Evolutionary conservation across 64 coral and sea anemone species (phyloP), one percentile per base, ranked within the genome.

Genomic region (Montipora efflorescens): DNA sequence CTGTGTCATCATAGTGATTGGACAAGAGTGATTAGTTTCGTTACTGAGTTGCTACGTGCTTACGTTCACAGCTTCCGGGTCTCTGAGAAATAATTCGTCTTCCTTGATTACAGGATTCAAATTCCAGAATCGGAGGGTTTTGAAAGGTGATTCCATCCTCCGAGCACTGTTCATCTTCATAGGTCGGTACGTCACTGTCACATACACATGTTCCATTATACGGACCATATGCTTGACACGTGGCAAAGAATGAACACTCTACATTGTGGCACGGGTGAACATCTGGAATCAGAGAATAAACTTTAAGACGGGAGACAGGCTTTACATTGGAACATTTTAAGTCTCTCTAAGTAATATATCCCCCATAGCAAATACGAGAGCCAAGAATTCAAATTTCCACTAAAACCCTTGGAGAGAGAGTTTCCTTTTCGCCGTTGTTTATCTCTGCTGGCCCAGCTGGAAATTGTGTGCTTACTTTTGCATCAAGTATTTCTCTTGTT

Each of bases 51-150:
- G n/a, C 12, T 23, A 84, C 19, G 55, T 36, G 55, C 93, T 95
- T 88, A 95, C 94, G 89, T 16, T 88, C 79, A 74, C 94, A 95
- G 15, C 87, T 89, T 61, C 89, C 94, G 21, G 51, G 64, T 50
- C 85, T 76, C 22, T 79, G 83, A 9, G 91, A 47, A 5, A 47
- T 75, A 22, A 95, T 83, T 80, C 64, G 79, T 52, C 58, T 88
- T 48, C 79, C 61, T 12, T 83, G 70, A 23, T 59, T 47, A 49
- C 94, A 95, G 4, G 87, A 72, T 7, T 91, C 58, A 8, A 87
- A 64, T 49, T 92, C 70, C 49, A 92, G 91, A n/a, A 7, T 61
- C 5, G 58, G 79, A 18, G 47, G 44, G 84, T 95, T 95, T 13
- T 84, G 91, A 23, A 92, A 95, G 10, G 94, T 95, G 22, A 91